These are phyloP conservation scores for Sarcophaga rosellei DNA, from an alignment of 2,888 invertebrate species.

Conservation along the genomic window DNA sequence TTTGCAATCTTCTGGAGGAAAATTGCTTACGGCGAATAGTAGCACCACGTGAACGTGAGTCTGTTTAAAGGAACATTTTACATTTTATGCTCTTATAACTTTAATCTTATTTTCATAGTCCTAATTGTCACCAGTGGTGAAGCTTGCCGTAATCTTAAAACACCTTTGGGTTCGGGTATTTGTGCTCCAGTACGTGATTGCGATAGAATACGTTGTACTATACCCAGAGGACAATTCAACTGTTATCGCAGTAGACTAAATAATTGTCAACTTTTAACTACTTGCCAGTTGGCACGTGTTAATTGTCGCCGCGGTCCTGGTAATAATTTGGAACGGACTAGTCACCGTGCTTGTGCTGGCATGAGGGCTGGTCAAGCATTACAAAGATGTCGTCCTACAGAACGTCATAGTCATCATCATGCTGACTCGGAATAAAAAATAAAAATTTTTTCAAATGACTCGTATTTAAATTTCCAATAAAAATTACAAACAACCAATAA, in stretches of 20 bases:
- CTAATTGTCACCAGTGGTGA: background rate
- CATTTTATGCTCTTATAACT: conserved; percentile 37
- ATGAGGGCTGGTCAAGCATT: conserved; percentile 48
- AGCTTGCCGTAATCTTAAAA: conserved; percentile 51
- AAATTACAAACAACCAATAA: background rate
- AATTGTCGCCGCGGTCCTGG: conserved; percentile 70
- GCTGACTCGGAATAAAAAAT: background rate
- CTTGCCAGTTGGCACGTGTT: conserved; percentile 71
- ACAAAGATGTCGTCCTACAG: conserved; percentile 61
- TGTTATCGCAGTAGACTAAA: conserved; percentile 71
- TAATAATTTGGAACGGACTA: conserved; percentile 4
- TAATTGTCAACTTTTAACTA: conserved; percentile 70
- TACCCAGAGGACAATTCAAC: conserved; percentile 49
- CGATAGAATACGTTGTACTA: conserved; percentile 41
- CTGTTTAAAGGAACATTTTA: background rate
- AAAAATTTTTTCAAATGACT: background rate
- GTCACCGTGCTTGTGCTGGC: conserved; percentile 53
- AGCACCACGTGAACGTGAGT: conserved; percentile 38
- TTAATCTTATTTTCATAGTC: background rate
- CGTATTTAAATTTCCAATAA: background rate
- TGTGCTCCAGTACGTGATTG: conserved; percentile 56
- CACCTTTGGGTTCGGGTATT: conserved; percentile 36
- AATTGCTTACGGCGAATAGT: conserved; percentile 70
- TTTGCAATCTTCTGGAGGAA: conserved; percentile 72
- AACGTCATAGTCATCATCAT: no score